Percentiles rank a stretch among this genome's conserved stretches.
Evolutionary conservation across 2,113 vertebrate genomes (phyloP).

Genomic region (Hyla sarda): DNA sequence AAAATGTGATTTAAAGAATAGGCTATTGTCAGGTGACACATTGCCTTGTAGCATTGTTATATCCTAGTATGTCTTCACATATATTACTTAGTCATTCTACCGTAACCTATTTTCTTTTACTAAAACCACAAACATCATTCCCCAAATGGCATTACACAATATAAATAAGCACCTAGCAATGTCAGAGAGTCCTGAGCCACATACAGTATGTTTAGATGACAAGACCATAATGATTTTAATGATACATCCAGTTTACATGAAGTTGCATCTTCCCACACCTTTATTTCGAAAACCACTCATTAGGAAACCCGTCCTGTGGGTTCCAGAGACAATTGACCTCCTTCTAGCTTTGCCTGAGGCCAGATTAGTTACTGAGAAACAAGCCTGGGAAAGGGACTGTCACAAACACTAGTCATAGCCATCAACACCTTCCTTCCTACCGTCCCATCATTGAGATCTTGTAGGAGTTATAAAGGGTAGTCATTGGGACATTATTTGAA

Average conservation of each 20-base stretch:
- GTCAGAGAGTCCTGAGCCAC: neutral
- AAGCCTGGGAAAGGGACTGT: slow-evolving; percentile 47
- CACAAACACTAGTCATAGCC: neutral
- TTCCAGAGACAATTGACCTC: slow-evolving; percentile 46
- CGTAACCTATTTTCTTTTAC: neutral
- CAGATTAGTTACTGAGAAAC: slow-evolving; percentile 21
- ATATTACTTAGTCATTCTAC: neutral
- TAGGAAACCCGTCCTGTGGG: slow-evolving; percentile 35
- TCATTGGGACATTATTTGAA: neutral
- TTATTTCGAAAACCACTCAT: slow-evolving; percentile 11
- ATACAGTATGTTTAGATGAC: slow-evolving; percentile 6
- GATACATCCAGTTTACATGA: slow-evolving; percentile 7
- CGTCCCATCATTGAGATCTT: neutral
- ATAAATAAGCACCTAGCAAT: neutral
- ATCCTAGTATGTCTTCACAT: neutral
- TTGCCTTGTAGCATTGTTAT: neutral
- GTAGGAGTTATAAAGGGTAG: neutral
- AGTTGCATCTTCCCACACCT: slow-evolving; percentile 44
- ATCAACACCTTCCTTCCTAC: neutral
- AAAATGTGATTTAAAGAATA: too few species aligned
- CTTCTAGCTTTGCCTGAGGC: slow-evolving; percentile 23
- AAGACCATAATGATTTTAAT: slow-evolving; percentile 13
- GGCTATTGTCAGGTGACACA: neutral
- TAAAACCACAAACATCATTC: neutral
- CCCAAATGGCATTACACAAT: neutral